Evolutionary conservation across 2,888 invertebrate species (phyloP).

Genomic region (Cephus runcator): DNA sequence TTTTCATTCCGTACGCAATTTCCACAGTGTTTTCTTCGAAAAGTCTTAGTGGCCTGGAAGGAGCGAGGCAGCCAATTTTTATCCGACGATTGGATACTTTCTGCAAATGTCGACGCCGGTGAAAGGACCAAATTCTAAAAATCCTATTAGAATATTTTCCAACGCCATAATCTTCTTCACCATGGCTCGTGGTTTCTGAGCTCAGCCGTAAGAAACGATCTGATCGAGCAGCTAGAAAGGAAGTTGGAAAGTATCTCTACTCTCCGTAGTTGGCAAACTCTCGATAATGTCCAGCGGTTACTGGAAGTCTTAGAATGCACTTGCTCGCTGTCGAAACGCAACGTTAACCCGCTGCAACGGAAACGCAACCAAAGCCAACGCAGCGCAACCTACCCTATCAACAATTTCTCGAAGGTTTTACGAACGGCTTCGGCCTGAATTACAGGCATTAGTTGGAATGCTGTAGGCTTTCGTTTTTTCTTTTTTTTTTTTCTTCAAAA

Average conservation of each 20-base stretch:
- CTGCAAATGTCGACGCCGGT: neutral
- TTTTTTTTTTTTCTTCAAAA: too few relatives aligned
- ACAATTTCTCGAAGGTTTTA: neutral
- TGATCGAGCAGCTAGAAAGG: neutral
- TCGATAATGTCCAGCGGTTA: neutral
- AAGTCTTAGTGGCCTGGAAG: neutral
- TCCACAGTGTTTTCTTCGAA: neutral
- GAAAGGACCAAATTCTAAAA: neutral
- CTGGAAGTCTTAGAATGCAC: neutral
- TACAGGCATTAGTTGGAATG: neutral
- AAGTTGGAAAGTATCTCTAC: neutral
- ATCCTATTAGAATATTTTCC: neutral
- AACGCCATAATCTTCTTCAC: neutral
- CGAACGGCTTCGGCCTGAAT: neutral
- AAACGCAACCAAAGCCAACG: neutral
- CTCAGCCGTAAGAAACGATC: neutral
- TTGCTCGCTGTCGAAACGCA: neutral
- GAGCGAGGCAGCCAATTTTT: neutral
- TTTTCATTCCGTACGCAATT: neutral
- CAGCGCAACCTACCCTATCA: neutral
- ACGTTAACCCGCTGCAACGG: too few relatives aligned
- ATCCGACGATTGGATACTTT: neutral
- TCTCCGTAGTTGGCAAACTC: neutral
- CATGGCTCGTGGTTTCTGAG: neutral
- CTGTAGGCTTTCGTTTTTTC: neutral